phyloP scores from a whole-genome alignment of 2,888 invertebrate genomes.

The Hedychridium roseum region DNA sequence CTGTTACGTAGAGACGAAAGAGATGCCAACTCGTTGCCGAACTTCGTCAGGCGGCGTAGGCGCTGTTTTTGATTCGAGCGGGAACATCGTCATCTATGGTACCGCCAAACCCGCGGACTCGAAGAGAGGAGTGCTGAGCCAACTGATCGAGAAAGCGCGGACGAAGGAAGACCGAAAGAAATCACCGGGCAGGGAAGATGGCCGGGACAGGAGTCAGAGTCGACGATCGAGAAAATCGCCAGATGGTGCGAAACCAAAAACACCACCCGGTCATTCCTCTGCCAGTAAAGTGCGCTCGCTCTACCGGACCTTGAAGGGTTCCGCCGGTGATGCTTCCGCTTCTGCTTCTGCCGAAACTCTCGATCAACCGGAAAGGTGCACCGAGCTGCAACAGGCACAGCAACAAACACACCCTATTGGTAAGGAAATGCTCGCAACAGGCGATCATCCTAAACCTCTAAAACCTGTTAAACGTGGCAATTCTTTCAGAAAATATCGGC shows the following conservation, averaged over 20 bases:
- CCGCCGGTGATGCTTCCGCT: conserved; percentile 46
- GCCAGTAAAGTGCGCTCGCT: conserved; percentile 55
- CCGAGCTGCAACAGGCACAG: conserved; percentile 53
- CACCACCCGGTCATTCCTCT: conserved; percentile 55
- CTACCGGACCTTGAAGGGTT: conserved; percentile 55
- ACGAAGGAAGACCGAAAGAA: conserved; percentile 65
- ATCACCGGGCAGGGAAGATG: conserved; percentile 55
- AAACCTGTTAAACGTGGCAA: no score
- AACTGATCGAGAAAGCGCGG: conserved; percentile 68
- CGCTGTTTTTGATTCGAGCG: conserved; percentile 56
- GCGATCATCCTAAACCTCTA: no score
- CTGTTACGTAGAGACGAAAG: conserved; percentile 58
- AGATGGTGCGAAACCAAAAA: conserved; percentile 55
- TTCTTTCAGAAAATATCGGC: no score
- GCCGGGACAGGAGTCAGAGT: conserved; percentile 54
- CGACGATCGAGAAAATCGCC: conserved; percentile 60
- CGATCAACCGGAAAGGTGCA: conserved; percentile 52
- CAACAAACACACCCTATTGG: conserved; percentile 40
- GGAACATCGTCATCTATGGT: conserved; percentile 58
- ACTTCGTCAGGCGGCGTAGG: conserved; percentile 55
- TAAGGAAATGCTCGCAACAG: no score
- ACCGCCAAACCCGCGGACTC: conserved; percentile 50
- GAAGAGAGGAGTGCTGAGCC: conserved; percentile 65
- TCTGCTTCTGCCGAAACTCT: conserved; percentile 43
- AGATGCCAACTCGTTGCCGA: conserved; percentile 54